phyloP scores from a whole-genome alignment of 2,888 invertebrate species.

The Hirtodrosophila alboralis region DNA sequence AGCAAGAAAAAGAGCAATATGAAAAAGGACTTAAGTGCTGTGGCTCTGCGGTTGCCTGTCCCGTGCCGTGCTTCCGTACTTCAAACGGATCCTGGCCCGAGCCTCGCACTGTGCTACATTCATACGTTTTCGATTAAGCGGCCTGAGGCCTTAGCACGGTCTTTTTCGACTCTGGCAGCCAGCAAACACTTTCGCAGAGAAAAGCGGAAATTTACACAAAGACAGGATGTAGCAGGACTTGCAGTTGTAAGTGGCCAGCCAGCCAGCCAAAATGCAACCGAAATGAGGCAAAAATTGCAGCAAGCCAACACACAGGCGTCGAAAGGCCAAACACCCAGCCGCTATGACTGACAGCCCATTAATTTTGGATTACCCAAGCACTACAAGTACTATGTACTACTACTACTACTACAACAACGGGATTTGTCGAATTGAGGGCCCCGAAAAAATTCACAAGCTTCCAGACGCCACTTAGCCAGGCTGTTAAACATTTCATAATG shows the following conservation, averaged over 20 bases:
- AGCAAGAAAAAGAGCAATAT: constrained; percentile 54
- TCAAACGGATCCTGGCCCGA: constrained; percentile 17
- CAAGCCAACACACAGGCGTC: constrained; percentile 38
- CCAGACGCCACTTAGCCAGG: constrained; percentile 57
- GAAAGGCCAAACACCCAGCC: constrained; percentile 53
- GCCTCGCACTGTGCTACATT: constrained; percentile 54
- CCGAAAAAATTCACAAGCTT: constrained; percentile 53
- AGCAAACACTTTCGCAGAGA: constrained; percentile 51
- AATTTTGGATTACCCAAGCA: constrained; percentile 76
- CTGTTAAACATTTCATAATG: constrained; percentile 75
- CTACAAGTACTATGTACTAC: constrained; percentile 44
- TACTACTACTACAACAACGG: too few relatives aligned
- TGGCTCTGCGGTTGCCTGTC: constrained; percentile 27
- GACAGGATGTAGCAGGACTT: constrained; percentile 73
- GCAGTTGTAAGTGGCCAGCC: constrained; percentile 62
- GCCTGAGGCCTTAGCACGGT: constrained; percentile 23
- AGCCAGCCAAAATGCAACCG: constrained; percentile 51
- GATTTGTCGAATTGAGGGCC: constrained; percentile 37
- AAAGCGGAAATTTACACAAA: constrained; percentile 77
- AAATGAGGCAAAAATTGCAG: constrained; percentile 69
- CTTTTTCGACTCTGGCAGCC: constrained; percentile 43
- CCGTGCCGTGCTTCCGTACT: too few relatives aligned
- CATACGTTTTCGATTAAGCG: constrained; percentile 78
- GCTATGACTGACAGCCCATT: constrained; percentile 76
- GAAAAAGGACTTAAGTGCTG: constrained; percentile 67